These are phyloP conservation scores for Bolinopsis microptera DNA, from an alignment of 37 sponge, comb jelly and placozoan genomes.

Conservation along the genomic window DNA sequence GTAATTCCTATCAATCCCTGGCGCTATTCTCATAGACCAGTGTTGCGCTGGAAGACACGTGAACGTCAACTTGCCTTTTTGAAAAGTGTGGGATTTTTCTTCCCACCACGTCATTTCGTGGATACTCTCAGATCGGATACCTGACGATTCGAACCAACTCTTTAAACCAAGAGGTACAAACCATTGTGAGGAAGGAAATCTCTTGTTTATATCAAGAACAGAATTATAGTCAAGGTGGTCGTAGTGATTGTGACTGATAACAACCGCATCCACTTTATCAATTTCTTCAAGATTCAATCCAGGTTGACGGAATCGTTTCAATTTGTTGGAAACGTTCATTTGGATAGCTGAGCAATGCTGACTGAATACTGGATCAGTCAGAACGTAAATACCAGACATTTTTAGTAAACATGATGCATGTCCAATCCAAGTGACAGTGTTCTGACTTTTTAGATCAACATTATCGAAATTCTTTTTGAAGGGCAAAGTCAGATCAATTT, in stretches of 20 bases:
- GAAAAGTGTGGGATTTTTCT: background rate
- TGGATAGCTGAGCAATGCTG: constrained; percentile 11
- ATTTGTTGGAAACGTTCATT: background rate
- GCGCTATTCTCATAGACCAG: constrained; percentile 35
- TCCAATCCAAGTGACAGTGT: constrained; percentile 52
- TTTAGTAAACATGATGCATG: constrained; percentile 50
- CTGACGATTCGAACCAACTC: background rate
- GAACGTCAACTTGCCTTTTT: constrained; percentile 21
- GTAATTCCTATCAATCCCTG: background rate
- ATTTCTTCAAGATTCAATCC: background rate
- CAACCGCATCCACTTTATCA: constrained; percentile 30
- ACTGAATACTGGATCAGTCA: constrained; percentile 56
- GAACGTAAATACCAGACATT: background rate
- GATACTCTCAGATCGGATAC: background rate
- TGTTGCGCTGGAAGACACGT: constrained; percentile 46
- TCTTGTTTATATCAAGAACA: constrained; percentile 5
- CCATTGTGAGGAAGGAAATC: background rate
- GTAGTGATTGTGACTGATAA: constrained; percentile 65
- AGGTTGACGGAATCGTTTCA: background rate
- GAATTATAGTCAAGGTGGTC: constrained; percentile 65
- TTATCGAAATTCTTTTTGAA: background rate
- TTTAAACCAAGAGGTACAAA: constrained; percentile 56
- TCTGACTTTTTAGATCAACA: background rate
- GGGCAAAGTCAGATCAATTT: background rate
- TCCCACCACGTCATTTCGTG: constrained; percentile 57